These are phyloP conservation scores for Paramormyrops hopkinsi DNA, from an alignment of 2,797 vertebrate genomes.

Conservation along the genomic window DNA sequence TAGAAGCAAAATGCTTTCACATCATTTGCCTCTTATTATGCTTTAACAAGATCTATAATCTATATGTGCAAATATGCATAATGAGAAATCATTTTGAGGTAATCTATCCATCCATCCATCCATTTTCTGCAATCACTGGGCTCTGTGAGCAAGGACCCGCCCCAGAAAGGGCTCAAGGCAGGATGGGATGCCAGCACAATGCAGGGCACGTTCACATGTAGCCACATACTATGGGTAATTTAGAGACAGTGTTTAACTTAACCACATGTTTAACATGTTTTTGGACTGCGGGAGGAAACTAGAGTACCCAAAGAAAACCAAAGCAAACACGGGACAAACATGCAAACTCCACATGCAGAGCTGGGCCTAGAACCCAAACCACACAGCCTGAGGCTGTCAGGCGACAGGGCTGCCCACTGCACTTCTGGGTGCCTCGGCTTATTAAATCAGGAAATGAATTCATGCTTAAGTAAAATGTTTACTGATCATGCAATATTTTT, in stretches of 20 bases:
- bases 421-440: not conserved
- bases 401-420: not conserved
- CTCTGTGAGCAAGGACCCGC: not conserved
- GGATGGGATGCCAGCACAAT: not conserved
- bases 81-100: not conserved
- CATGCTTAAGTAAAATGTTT: not conserved
- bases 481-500: not conserved
- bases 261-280: slow-evolving; percentile 6
- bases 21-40: not conserved
- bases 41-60: not conserved
- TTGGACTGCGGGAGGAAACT: not conserved
- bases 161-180: not conserved
- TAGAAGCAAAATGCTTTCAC: not conserved
- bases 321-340: not conserved
- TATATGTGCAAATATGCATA: not conserved
- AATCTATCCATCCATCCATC: not conserved
- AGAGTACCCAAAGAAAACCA: not conserved
- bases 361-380: not conserved
- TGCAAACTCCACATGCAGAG: not conserved
- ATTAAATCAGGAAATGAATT: not conserved
- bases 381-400: not conserved
- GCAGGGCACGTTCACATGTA: not conserved
- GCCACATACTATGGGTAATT: not conserved
- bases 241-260: not conserved
- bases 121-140: not conserved